Evolutionary conservation across 1,140 invertebrate species (phyloP).

Genomic region (Trialeurodes vaporariorum): DNA sequence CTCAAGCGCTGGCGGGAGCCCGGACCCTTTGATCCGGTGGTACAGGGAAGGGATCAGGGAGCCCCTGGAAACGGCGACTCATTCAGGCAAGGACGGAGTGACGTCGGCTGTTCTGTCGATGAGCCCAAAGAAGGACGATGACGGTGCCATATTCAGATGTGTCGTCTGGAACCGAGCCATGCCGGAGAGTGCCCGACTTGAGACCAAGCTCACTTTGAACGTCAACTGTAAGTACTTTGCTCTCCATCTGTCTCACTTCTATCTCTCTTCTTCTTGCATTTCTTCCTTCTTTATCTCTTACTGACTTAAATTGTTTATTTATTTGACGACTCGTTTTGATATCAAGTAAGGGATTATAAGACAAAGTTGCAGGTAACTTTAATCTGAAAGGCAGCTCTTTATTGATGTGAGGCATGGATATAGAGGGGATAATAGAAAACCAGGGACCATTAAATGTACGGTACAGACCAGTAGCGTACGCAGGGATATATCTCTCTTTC

Average conservation of each 20-base stretch:
- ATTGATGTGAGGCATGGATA: too few relatives aligned
- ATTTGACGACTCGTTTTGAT: too few relatives aligned
- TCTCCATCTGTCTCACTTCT: not conserved
- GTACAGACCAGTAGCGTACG: too few relatives aligned
- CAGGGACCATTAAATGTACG: too few relatives aligned
- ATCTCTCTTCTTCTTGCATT: too few relatives aligned
- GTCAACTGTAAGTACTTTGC: constrained; percentile 78
- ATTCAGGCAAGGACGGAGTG: constrained; percentile 48
- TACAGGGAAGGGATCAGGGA: constrained; percentile 42
- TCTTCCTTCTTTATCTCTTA: too few relatives aligned
- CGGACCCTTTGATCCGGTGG: constrained; percentile 72
- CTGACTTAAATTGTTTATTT: too few relatives aligned
- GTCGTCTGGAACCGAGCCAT: constrained; percentile 80
- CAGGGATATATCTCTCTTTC: too few relatives aligned
- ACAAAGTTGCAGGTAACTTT: too few relatives aligned
- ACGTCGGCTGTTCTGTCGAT: constrained; percentile 60
- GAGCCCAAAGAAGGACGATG: constrained; percentile 66
- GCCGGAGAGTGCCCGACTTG: constrained; percentile 59
- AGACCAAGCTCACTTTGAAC: constrained; percentile 61
- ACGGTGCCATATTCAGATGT: constrained; percentile 67
- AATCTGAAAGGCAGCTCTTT: too few relatives aligned
- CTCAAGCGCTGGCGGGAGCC: constrained; percentile 73
- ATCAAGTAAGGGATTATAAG: too few relatives aligned
- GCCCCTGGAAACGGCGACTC: constrained; percentile 47
- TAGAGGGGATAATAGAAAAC: too few relatives aligned